These are phyloP conservation scores for Rotaria magnacalcarata DNA, from an alignment of 2,888 invertebrate genomes.

Conservation along the genomic window DNA sequence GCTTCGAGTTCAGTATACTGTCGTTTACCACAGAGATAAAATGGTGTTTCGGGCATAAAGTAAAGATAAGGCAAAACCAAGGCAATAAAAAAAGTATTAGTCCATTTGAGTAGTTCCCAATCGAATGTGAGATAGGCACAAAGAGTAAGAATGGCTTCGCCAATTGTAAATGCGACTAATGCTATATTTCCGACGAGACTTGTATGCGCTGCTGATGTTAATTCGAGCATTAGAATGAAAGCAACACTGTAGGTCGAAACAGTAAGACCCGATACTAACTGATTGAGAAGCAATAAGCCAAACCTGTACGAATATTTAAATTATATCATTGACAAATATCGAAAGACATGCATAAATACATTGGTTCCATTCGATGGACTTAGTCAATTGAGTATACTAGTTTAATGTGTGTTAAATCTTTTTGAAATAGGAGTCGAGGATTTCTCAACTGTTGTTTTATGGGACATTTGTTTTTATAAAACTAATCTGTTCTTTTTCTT, in stretches of 20 bases:
- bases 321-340: neutral
- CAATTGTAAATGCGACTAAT: neutral
- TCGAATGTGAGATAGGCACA: neutral
- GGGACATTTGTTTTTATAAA: too few species aligned
- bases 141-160: neutral
- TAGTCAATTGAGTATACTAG: too few species aligned
- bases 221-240: neutral
- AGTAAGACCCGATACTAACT: neutral
- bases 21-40: neutral
- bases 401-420: too few species aligned
- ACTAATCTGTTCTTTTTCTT: too few species aligned
- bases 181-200: neutral
- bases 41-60: conserved; percentile 10
- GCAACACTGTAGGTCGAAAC: neutral
- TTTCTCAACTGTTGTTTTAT: too few species aligned
- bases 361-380: too few species aligned
- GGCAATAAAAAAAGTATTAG: neutral
- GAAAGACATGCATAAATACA: too few species aligned
- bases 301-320: neutral
- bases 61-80: neutral
- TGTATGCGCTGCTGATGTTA: conserved; percentile 4
- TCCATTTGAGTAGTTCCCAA: conserved; percentile 4
- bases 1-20: neutral
- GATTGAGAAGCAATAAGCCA: neutral
- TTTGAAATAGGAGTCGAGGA: too few species aligned